Evolutionary conservation across 1,140 invertebrate species (phyloP).

Genomic region (Hesperophylax magnus): DNA sequence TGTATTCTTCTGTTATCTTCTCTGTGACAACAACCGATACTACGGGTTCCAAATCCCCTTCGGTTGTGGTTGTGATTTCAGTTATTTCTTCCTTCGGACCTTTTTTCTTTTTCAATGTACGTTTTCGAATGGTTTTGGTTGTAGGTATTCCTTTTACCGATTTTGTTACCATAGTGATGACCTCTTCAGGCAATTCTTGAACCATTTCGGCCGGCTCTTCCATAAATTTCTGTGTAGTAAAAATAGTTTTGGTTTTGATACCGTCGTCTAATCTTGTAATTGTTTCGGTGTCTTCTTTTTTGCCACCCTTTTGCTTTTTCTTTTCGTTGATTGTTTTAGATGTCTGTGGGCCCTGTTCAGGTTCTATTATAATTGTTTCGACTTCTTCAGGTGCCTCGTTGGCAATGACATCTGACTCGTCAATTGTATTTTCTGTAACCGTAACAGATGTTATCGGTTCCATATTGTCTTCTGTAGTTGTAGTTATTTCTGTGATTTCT

Average conservation of each 20-base stretch:
- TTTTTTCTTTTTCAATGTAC: background rate
- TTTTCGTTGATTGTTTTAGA: background rate
- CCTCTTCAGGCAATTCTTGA: slow-evolving; percentile 8
- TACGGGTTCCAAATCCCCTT: background rate
- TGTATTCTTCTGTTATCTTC: background rate
- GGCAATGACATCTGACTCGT: background rate
- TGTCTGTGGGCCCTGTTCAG: background rate
- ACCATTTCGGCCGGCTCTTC: slow-evolving; percentile 30
- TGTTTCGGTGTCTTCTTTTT: background rate
- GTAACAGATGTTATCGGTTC: slow-evolving; percentile 57
- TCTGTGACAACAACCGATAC: background rate
- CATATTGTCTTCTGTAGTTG: slow-evolving; percentile 53
- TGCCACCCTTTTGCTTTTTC: background rate
- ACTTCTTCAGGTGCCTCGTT: slow-evolving; percentile 32
- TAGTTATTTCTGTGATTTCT: slow-evolving; percentile 60
- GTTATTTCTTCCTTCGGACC: slow-evolving; percentile 12
- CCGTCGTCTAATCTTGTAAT: slow-evolving; percentile 47
- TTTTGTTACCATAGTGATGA: slow-evolving; percentile 34
- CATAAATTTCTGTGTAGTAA: slow-evolving; percentile 50
- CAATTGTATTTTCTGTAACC: slow-evolving; percentile 50
- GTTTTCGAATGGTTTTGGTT: slow-evolving; percentile 47
- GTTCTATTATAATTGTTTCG: slow-evolving; percentile 38
- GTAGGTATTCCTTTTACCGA: slow-evolving; percentile 47
- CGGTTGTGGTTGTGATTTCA: background rate
- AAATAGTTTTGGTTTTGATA: slow-evolving; percentile 56